These are phyloP conservation scores for Psilopogon haemacephalus DNA, from an alignment of 2,113 vertebrate species.

Conservation along the genomic window DNA sequence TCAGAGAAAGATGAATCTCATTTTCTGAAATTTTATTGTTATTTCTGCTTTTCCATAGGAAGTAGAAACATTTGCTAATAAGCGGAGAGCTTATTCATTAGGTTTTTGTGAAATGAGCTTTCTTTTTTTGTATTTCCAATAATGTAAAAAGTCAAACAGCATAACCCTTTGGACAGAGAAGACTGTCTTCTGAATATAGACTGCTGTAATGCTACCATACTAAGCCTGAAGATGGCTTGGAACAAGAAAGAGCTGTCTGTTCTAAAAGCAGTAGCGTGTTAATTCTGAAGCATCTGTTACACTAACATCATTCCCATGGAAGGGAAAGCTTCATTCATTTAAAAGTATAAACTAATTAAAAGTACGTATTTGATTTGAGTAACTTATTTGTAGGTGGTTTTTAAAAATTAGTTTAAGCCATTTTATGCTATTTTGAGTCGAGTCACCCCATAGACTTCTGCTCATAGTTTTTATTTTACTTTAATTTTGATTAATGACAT, in stretches of 20 bases:
- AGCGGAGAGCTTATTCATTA: neutral
- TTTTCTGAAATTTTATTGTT: neutral
- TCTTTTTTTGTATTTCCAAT: neutral
- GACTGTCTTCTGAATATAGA: neutral
- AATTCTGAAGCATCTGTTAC: conserved; percentile 4
- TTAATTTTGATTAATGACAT: neutral
- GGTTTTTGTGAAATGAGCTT: neutral
- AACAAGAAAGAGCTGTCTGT: neutral
- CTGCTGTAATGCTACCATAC: neutral
- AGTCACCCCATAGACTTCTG: neutral
- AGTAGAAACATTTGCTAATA: neutral
- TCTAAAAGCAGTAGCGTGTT: neutral
- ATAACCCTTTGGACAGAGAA: neutral
- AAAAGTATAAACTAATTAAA: neutral
- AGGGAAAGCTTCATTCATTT: neutral
- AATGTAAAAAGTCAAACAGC: neutral
- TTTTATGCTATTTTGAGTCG: neutral
- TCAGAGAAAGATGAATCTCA: neutral
- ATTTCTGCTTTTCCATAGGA: neutral
- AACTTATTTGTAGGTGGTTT: neutral
- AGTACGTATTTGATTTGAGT: neutral
- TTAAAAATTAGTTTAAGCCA: neutral
- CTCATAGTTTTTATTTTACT: neutral
- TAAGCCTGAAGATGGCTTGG: neutral
- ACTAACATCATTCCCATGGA: neutral